Evolutionary conservation across 2,888 invertebrate species (phyloP).

Genomic region (Busseola fusca): DNA sequence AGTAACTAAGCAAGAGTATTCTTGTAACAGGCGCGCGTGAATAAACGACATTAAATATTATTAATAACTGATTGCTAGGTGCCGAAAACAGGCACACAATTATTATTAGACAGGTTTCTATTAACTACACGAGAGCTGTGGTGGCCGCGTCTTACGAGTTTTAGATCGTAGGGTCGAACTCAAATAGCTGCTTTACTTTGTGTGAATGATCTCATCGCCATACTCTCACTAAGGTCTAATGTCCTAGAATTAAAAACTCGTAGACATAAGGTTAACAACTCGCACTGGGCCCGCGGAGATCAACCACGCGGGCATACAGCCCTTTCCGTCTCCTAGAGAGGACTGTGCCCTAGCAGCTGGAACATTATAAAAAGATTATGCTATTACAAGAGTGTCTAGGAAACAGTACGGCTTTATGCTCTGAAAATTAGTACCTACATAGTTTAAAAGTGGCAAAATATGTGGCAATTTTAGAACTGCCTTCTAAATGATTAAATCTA

Average conservation of each 20-base stretch:
- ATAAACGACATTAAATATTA: conserved; percentile 16
- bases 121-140: background rate
- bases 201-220: background rate
- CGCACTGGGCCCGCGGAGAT: background rate
- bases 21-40: conserved; percentile 7
- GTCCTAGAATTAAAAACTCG: background rate
- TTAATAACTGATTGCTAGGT: conserved; percentile 1
- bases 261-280: background rate
- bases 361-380: background rate
- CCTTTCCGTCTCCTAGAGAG: too few species aligned
- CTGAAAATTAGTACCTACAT: too few species aligned
- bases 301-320: too few species aligned
- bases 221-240: background rate
- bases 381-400: background rate
- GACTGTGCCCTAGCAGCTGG: background rate
- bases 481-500: background rate
- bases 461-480: background rate
- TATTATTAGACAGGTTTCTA: background rate
- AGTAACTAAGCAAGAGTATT: conserved; percentile 30
- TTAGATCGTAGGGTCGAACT: too few species aligned
- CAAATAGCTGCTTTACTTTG: background rate
- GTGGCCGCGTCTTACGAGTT: background rate
- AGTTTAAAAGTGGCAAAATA: background rate
- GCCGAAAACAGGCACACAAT: background rate
- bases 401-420: background rate